A percentile compares a stretch with the other conserved stretches of the same genome.
phyloP scores from a whole-genome alignment of 2,113 vertebrate genomes.

The Dicrurus megarhynchus region DNA sequence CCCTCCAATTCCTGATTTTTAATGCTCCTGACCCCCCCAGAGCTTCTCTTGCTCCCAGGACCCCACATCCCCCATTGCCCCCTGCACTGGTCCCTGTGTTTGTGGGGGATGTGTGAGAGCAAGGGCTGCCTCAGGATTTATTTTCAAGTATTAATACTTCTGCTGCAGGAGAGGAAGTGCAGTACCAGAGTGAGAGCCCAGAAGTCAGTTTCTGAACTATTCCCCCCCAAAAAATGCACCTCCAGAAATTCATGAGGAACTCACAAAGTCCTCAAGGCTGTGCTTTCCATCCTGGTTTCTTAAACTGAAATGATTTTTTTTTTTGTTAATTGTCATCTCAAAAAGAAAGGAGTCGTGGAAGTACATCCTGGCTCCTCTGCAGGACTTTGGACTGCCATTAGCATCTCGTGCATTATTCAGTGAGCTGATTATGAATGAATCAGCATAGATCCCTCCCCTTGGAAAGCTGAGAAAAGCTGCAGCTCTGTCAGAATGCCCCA shows the following conservation, averaged over 20 bases:
- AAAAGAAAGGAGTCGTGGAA: background rate
- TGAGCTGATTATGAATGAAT: conserved; percentile 22
- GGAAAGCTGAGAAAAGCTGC: background rate
- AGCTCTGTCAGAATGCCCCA: background rate
- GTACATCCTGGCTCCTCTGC: background rate
- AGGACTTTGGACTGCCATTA: background rate
- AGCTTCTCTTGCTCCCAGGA: background rate
- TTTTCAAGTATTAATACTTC: background rate
- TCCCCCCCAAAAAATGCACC: background rate
- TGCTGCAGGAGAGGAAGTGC: background rate
- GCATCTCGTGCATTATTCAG: background rate
- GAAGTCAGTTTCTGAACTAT: background rate
- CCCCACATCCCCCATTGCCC: background rate
- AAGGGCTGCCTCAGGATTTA: background rate
- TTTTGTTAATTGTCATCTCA: background rate
- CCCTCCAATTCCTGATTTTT: background rate
- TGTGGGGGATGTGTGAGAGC: background rate
- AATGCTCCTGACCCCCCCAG: background rate
- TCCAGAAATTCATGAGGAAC: background rate
- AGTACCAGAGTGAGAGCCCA: background rate
- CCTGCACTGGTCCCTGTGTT: background rate
- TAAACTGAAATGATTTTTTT: background rate
- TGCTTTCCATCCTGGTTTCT: background rate
- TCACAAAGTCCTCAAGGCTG: background rate
- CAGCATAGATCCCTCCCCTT: background rate